Base-by-base conservation (phyloP, 37 sponge, comb jelly and placozoan genomes). In the Beroe forskalii region DNA sequence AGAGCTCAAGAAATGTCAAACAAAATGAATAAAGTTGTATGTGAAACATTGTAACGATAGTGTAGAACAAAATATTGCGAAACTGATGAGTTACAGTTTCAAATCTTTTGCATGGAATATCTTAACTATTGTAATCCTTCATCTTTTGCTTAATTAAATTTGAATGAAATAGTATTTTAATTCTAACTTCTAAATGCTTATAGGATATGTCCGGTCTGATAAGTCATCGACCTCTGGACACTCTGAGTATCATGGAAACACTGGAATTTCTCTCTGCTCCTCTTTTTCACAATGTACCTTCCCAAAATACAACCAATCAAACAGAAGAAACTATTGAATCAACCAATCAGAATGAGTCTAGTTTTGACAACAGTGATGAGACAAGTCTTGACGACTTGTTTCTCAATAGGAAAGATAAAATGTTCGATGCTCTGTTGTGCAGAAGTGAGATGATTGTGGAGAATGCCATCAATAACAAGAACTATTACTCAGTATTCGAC, bases 191-290 rank as follows among this genome's bases (percentile, higher is more conserved):
- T n/a, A n/a, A n/a, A n/a, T 48, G 55, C 55, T 48, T 12, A 17
- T 48, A 48, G 55, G 55, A 48, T 17, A 48, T 48, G 55, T 17
- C 6, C 55, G 6, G 55, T 48, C 55, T 17, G 12, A 48, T n/a
- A n/a, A n/a, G n/a, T n/a, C n/a, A n/a, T n/a, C n/a, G n/a, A n/a
- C n/a, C n/a, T 3, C 66, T 63, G 1, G 72, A 69, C 38, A 69
- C 72, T 35, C 37, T 80, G 31, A 22, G 6, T 37, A 42, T 42
- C 86, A 30, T 25, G 0, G 76, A 72, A 38, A 38, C 40, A 4
- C 40, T 72, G 38, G 40, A 72, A 4, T 4, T 72, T 3, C 8
- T 72, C 38, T 72, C 76, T 27, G n/a, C 86, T 27, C 86, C 86
- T 25, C 40, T 80, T 0, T 80, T 38, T 48, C 86, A 80, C 27